phyloP scores from a whole-genome alignment of 2,888 invertebrate genomes.

The Melanchra persicariae region DNA sequence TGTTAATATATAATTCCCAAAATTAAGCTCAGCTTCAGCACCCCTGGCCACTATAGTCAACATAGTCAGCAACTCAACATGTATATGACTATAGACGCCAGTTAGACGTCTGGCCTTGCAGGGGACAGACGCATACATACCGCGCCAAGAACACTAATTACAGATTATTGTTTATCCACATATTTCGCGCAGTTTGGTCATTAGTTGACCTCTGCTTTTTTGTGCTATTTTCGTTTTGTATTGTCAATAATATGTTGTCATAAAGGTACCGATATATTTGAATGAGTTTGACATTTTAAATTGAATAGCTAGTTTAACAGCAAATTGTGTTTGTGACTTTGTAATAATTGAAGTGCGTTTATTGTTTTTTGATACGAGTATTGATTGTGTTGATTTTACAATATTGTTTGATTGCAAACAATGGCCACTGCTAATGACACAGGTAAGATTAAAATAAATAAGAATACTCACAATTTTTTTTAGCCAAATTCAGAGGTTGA shows the following conservation, averaged over 20 bases:
- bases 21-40: background rate
- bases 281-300: slow-evolving; percentile 2
- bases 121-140: slow-evolving; percentile 14
- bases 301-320: background rate
- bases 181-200: background rate
- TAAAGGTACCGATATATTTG: too few species aligned
- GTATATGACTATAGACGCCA: background rate
- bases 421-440: slow-evolving; percentile 33
- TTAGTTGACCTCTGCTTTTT: background rate
- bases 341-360: slow-evolving; percentile 13
- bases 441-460: slow-evolving; percentile 20
- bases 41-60: background rate
- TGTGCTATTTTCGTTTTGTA: background rate
- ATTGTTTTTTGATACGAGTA: background rate
- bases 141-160: background rate
- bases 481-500: too few species aligned
- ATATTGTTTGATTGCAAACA: slow-evolving; percentile 17
- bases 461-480: too few species aligned
- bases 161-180: background rate
- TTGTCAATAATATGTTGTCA: background rate
- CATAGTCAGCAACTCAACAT: background rate
- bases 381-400: slow-evolving; percentile 8
- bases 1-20: too few species aligned
- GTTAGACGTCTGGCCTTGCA: slow-evolving; percentile 28
- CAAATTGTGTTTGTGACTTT: slow-evolving; percentile 10